A percentile compares a stretch with the other conserved stretches of the same genome.
phyloP scores from a whole-genome alignment of 2,113 vertebrate genomes.

The Tetrao urogallus region DNA sequence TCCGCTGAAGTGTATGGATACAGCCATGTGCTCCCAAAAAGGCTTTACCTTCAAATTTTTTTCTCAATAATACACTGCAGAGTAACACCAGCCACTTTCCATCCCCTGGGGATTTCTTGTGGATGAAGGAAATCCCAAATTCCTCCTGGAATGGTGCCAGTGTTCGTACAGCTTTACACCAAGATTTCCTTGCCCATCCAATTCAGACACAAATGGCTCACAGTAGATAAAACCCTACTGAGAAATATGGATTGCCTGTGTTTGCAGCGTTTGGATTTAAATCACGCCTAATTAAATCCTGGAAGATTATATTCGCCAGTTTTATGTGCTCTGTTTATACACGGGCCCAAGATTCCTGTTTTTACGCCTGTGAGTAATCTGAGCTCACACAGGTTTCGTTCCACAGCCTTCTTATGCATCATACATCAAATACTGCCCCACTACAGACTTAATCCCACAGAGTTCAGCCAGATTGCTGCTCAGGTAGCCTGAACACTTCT shows the following conservation, averaged over 20 bases:
- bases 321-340: constrained; percentile 3
- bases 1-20: neutral
- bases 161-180: neutral
- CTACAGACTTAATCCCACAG: neutral
- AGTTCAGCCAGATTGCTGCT: neutral
- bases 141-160: neutral
- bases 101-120: neutral
- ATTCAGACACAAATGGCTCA: neutral
- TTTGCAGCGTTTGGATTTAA: neutral
- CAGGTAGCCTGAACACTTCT: neutral
- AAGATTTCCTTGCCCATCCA: neutral
- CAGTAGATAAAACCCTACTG: constrained; percentile 13
- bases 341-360: neutral
- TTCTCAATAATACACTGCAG: neutral
- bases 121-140: neutral
- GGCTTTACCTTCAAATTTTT: neutral
- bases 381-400: neutral
- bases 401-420: neutral
- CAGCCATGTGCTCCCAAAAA: neutral
- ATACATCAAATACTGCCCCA: neutral
- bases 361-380: neutral
- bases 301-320: neutral
- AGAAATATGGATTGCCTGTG: neutral
- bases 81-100: neutral
- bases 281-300: neutral